phyloP scores from a whole-genome alignment of 2,888 invertebrate genomes.

The Lepidochrysops patricia region DNA sequence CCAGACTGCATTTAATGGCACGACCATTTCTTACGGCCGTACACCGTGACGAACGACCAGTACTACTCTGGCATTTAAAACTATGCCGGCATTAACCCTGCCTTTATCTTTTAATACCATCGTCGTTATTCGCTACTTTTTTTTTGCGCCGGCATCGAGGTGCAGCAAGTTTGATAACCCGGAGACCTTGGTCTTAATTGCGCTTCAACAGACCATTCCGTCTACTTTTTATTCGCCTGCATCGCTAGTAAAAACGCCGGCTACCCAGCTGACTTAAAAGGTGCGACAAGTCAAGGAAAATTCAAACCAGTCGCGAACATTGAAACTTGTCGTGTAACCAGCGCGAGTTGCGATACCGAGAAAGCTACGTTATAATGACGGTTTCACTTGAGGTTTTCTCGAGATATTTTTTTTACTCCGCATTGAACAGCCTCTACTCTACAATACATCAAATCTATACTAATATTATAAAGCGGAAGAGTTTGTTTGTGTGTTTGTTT shows the following conservation, averaged over 20 bases:
- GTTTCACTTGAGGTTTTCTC: conserved; percentile 35
- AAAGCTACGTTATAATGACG: conserved; percentile 44
- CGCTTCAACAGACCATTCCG: conserved; percentile 70
- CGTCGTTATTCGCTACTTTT: conserved; percentile 67
- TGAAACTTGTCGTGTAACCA: conserved; percentile 46
- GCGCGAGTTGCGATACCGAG: conserved; percentile 57
- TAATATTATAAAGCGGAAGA: no score
- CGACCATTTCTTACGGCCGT: conserved; percentile 27
- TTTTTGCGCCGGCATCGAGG: conserved; percentile 65
- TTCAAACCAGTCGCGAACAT: conserved; percentile 38
- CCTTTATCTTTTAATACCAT: conserved; percentile 72
- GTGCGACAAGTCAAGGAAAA: conserved; percentile 46
- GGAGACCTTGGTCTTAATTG: conserved; percentile 75
- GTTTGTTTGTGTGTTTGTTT: no score
- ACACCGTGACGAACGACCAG: conserved; percentile 34
- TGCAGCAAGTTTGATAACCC: conserved; percentile 72
- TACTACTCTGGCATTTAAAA: conserved; percentile 40
- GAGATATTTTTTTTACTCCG: conserved; percentile 35
- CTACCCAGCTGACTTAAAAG: conserved; percentile 53
- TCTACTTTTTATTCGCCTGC: conserved; percentile 73
- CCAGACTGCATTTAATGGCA: conserved; percentile 20
- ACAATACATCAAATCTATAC: neutral
- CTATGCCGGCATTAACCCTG: conserved; percentile 54
- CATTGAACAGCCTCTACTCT: neutral
- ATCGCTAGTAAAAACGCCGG: conserved; percentile 67